Percentiles rank a stretch among this genome's conserved stretches.
Conservation (phyloP, 1,140 invertebrate genomes). For the Trialeurodes vaporariorum region DNA sequence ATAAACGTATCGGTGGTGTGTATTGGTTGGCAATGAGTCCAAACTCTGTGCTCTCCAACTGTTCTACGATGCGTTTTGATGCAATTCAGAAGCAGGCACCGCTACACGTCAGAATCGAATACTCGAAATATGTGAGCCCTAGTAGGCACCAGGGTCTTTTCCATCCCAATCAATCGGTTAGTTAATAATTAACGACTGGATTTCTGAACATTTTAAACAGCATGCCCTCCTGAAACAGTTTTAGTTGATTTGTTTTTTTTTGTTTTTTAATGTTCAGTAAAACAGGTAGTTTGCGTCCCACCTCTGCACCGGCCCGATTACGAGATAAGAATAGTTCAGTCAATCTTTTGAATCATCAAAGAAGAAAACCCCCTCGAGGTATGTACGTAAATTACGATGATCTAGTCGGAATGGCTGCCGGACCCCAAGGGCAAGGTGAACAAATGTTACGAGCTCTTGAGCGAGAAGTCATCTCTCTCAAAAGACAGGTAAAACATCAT, state of each 20-base stretch:
- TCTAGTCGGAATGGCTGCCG: constrained; percentile 70
- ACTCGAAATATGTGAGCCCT: no score
- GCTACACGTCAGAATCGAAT: no score
- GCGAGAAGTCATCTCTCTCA: constrained; percentile 82
- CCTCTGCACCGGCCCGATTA: constrained; percentile 39
- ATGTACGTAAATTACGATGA: constrained; percentile 97
- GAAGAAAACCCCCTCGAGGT: constrained; percentile 83
- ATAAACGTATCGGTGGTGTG: no score
- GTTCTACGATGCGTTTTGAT: no score
- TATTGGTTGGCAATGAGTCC: no score
- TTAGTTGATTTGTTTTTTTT: constrained; percentile 12
- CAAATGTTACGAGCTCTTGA: constrained; percentile 82
- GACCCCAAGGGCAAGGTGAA: constrained; percentile 51
- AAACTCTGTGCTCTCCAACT: no score
- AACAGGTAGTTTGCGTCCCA: constrained; percentile 42
- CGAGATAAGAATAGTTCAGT: constrained; percentile 25
- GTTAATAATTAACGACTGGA: no score
- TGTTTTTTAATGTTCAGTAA: no score
- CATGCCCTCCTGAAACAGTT: background rate
- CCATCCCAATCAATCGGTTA: no score
- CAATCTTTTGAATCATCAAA: constrained; percentile 56
- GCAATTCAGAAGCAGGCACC: no score
- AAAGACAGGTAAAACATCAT: constrained; percentile 74
- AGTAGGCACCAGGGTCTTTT: no score
- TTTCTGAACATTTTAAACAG: no score